A percentile compares a stretch with the other conserved stretches of the same genome.
Evolutionary conservation across 1,140 invertebrate species (phyloP).

Genomic region (Laodelphax striatellus): DNA sequence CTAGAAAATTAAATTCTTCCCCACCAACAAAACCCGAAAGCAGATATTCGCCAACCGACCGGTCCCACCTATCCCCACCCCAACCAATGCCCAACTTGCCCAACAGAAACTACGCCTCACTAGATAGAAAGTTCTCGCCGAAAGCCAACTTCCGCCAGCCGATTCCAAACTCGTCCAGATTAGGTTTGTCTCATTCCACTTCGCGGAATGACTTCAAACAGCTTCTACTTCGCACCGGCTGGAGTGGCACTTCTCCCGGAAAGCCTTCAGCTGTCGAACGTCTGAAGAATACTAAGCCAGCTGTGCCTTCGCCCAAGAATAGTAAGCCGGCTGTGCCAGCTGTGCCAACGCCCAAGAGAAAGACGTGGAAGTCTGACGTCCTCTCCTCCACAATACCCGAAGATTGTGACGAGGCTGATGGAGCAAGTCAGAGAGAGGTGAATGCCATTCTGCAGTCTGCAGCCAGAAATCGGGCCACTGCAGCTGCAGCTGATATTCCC

Average conservation of each 20-base stretch:
- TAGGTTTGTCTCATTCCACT: conserved; percentile 18
- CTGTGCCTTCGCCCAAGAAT: conserved; percentile 31
- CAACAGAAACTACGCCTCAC: background rate
- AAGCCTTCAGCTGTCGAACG: conserved; percentile 73
- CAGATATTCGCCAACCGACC: background rate
- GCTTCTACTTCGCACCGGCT: conserved; percentile 46
- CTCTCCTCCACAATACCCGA: conserved; percentile 77
- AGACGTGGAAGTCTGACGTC: conserved; percentile 61
- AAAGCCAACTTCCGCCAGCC: background rate
- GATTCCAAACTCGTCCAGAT: conserved; percentile 9
- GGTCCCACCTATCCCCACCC: background rate
- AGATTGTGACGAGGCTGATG: conserved; percentile 58
- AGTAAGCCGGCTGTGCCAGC: conserved; percentile 28
- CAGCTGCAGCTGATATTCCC: background rate
- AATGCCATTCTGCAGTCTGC: background rate
- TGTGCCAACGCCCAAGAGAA: conserved; percentile 38
- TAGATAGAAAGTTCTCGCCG: background rate
- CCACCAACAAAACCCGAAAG: background rate
- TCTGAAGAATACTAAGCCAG: conserved; percentile 29
- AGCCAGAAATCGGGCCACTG: background rate
- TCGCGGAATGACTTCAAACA: conserved; percentile 61
- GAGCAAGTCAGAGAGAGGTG: conserved; percentile 7
- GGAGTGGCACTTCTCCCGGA: conserved; percentile 16
- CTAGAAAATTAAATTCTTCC: background rate
- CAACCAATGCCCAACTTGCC: background rate